Base-by-base conservation (phyloP, 2,113 vertebrate species). In the Vidua chalybeata region DNA sequence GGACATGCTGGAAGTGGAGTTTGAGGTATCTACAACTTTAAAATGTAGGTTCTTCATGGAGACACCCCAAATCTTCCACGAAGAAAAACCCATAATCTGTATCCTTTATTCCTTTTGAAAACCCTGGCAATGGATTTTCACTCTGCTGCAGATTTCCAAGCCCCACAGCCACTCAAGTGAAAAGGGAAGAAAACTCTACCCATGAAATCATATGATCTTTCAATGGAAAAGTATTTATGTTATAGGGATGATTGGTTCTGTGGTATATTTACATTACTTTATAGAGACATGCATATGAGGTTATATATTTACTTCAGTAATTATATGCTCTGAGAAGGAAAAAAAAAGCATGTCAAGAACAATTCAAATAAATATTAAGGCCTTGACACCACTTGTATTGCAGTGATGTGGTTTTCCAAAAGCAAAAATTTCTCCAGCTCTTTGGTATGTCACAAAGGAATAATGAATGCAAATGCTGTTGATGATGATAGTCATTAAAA, bases 401-500 rank as follows among this genome's bases (percentile, higher is more conserved):
- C 52, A 68, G n/a, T 54, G 76, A 79, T 76, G 68, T 59, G 56
- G 80, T 93, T 93, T 93, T 87, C 86, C 46, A 82, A 93, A 73
- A 62, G 69, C 26, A 93, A 73, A 89, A 90, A 51, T 48, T 82
- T 94, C 73, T 77, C 85, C 69, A 89, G 83, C 64, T 89, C 80
- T 84, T 84, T 58, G 58, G 88, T 90, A 68, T 90, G 69, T 87
- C 96, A 84, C 43, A 96, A 87, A 97, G 86, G 81, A 96, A 97
- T 96, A 97, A 92, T 67, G 89, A 84, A 93, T 96, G 86, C 90
- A 95, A 97, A 91, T 96, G 52, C 84, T 97, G 96, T 97, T 97
- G 97, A 95, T 97, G 96, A 95, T 97, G 96, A 94, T 84, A 97
- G 96, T 97, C 96, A 97, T 98, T 98, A 97, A 97, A 91, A 96